These are phyloP conservation scores for Artibeus lituratus DNA, from an alignment of 2,797 vertebrate species.

Conservation along the genomic window DNA sequence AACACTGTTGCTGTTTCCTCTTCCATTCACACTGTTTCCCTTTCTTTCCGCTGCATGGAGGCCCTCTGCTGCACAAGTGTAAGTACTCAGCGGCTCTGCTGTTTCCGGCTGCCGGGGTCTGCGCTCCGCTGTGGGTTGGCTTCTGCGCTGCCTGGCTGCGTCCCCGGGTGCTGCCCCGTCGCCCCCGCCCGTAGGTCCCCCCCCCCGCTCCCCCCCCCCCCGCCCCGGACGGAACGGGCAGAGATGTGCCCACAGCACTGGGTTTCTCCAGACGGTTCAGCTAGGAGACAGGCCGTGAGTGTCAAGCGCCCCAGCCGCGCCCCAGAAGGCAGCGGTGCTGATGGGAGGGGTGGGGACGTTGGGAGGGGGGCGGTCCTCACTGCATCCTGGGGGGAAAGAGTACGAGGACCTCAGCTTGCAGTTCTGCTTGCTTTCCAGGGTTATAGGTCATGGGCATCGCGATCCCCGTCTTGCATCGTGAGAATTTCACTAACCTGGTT, in stretches of 20 bases:
- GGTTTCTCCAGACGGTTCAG: conserved; percentile 63
- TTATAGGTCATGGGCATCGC: neutral
- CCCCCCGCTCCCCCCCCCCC: too few species aligned
- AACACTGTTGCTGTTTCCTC: conserved; percentile 82
- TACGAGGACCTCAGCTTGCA: neutral
- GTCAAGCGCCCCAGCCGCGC: neutral
- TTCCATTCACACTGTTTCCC: conserved; percentile 85
- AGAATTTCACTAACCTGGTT: neutral
- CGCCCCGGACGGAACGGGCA: conserved; percentile 62
- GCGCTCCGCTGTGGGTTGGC: conserved; percentile 75
- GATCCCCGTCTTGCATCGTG: neutral
- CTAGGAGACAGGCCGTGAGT: neutral
- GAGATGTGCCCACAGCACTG: conserved; percentile 47
- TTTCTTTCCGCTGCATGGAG: conserved; percentile 92
- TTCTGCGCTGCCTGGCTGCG: conserved; percentile 70
- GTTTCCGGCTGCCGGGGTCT: conserved; percentile 75
- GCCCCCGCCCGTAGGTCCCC: conserved; percentile 62
- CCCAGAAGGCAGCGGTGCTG: conserved; percentile 26
- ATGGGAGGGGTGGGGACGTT: neutral
- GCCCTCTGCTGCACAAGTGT: conserved; percentile 94
- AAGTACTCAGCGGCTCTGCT: conserved; percentile 86
- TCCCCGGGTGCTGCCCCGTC: conserved; percentile 67
- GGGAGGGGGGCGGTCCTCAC: neutral
- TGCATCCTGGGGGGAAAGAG: neutral
- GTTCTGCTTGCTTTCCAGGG: neutral